A percentile compares a stretch with the other conserved stretches of the same genome.
phyloP scores from a whole-genome alignment of 1,140 invertebrate genomes.

The Bombus waltoni region DNA sequence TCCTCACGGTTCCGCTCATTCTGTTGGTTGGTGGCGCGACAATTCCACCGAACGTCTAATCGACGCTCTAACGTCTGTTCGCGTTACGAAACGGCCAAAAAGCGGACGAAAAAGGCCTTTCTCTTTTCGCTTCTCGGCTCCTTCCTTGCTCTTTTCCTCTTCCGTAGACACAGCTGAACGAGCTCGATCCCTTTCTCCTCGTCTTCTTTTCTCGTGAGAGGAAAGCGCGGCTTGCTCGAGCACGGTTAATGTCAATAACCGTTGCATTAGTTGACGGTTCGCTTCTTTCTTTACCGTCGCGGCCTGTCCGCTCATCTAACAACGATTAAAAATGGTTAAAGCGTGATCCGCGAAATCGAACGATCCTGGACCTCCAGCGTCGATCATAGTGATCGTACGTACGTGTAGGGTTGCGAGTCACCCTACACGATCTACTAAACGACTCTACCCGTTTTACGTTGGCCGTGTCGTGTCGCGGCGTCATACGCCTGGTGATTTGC shows the following conservation, averaged over 20 bases:
- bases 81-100: slow-evolving; percentile 34
- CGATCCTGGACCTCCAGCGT: background rate
- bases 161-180: slow-evolving; percentile 20
- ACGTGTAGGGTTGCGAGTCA: background rate
- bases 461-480: slow-evolving; percentile 45
- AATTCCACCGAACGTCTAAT: slow-evolving; percentile 27
- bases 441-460: slow-evolving; percentile 21
- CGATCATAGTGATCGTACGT: background rate
- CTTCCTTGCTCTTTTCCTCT: slow-evolving; percentile 45
- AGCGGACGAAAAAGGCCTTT: slow-evolving; percentile 14
- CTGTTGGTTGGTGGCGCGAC: background rate
- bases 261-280: slow-evolving; percentile 62
- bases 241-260: slow-evolving; percentile 54
- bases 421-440: background rate
- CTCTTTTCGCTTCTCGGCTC: background rate
- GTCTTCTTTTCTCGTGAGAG: background rate
- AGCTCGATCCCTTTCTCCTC: background rate
- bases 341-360: slow-evolving; percentile 45
- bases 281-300: slow-evolving; percentile 65
- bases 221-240: slow-evolving; percentile 13
- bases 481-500: slow-evolving; percentile 76
- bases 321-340: slow-evolving; percentile 65
- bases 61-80: background rate
- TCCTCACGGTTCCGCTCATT: slow-evolving; percentile 14
- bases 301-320: slow-evolving; percentile 37